Base-by-base conservation (phyloP, 2,888 invertebrate species). In the Nymphalis c-album region DNA sequence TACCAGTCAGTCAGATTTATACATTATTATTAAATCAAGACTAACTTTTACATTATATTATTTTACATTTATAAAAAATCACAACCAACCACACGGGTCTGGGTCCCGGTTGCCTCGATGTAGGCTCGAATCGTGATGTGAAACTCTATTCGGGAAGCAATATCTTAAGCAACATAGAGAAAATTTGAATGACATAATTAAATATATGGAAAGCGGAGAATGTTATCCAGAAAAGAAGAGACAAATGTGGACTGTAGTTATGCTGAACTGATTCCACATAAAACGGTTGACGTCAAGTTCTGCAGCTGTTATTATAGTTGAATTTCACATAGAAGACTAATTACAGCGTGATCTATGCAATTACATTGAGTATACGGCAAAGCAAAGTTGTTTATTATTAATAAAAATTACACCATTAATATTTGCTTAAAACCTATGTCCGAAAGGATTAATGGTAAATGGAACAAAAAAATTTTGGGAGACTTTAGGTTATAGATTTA, bases 271-370 rank as follows among this genome's bases (percentile, higher is more conserved):
- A 47, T 47, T 26, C 17, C 22, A 31, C 40, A 62, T 62, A 57
- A 65, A 57, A 26, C 58, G 64, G 58, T 40, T 63, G 60, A 70
- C 65, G 68, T 70, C 71, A 71, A 66, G 60, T 35, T 40, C 20
- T 71, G 50, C 67, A 67, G 40, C 63, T 53, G 50, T 20, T n/a
- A 22, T 50, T 17, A 58, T 17, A 26, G 58, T 62, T 53, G 58
- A 67, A 67, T 71, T 71, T 71, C 71, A 69, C 67, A 67, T 64
- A 69, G 46, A 40, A 64, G 60, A 63, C 35, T 61, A 67, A 70
- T 70, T 67, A 64, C 64, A 64, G 22, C 26, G 22, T 26, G 46
- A 16, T 64, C 45, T 55, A 57, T 47, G 40, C 59, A 67, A 50
- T 35, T 46, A 59, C 48, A n/a, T 50, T 35, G 18, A 67, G 31